Evolutionary conservation across 2,797 vertebrate genomes (phyloP).

Genomic region (Xerus rutilus): DNA sequence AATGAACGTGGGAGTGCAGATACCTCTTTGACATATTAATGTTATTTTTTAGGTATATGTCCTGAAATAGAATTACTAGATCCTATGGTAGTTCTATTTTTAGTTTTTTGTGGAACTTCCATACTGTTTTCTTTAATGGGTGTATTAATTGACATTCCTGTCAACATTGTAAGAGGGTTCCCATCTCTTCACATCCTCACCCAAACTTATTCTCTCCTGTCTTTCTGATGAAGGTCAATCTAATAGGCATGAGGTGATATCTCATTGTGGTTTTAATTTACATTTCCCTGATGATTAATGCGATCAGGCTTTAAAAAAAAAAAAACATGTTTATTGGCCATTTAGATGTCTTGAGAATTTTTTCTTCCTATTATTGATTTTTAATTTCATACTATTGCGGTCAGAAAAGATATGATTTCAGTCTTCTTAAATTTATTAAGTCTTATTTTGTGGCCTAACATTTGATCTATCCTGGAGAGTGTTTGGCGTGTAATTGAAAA

Average conservation of each 20-base stretch:
- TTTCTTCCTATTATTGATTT: not conserved
- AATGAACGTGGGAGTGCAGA: not conserved
- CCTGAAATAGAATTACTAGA: not conserved
- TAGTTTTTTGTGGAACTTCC: not conserved
- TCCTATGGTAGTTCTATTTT: not conserved
- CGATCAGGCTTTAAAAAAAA: not conserved
- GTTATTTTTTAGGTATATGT: not conserved
- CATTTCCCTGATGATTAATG: not conserved
- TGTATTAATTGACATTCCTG: no score
- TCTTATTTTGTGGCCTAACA: not conserved
- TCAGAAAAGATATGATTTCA: constrained; percentile 1
- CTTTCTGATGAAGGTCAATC: not conserved
- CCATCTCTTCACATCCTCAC: not conserved
- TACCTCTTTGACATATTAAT: not conserved
- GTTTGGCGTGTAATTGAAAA: not conserved
- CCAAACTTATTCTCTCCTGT: not conserved
- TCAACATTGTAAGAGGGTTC: not conserved
- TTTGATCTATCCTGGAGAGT: not conserved
- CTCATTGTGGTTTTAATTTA: not conserved
- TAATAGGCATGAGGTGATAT: not conserved
- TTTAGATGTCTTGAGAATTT: not conserved
- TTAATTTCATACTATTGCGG: not conserved
- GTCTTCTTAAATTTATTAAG: not conserved
- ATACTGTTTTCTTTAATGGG: not conserved
- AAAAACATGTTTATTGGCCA: not conserved